Conservation (phyloP, 2,113 vertebrate species). For the Eupsittula cactorum region DNA sequence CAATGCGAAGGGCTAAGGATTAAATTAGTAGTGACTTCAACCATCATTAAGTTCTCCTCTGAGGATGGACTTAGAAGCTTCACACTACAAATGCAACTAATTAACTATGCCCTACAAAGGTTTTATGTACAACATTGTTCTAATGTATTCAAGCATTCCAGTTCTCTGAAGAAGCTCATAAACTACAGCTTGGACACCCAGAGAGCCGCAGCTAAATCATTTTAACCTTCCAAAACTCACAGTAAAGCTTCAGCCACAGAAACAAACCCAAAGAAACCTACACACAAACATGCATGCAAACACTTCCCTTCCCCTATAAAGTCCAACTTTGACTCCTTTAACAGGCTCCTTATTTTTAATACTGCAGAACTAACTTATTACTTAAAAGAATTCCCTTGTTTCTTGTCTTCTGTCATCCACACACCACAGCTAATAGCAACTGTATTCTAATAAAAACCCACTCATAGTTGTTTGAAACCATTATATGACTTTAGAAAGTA, state of each 20-base stretch:
- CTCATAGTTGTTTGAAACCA: conserved; percentile 48
- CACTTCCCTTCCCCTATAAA: not conserved
- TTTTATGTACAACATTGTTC: not conserved
- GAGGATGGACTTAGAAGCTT: not conserved
- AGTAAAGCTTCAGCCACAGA: not conserved
- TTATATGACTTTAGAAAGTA: conserved; percentile 49
- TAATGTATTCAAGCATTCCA: not conserved
- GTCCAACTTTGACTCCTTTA: not conserved
- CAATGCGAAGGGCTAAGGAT: not conserved
- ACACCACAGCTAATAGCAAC: not conserved
- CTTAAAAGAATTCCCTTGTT: not conserved
- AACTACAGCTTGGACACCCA: not conserved
- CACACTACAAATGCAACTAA: not conserved
- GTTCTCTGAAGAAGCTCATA: not conserved
- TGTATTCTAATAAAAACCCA: not conserved
- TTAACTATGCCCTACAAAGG: not conserved
- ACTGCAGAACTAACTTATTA: not conserved
- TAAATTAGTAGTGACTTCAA: not conserved
- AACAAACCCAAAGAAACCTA: not conserved
- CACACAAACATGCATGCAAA: not conserved
- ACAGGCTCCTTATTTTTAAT: not conserved
- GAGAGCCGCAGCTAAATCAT: not conserved
- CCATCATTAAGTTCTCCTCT: not conserved
- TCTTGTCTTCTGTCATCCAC: not conserved
- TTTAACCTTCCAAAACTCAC: not conserved